These are phyloP conservation scores for Acropora yongei DNA, from an alignment of 64 coral and sea anemone species.

Conservation along the genomic window DNA sequence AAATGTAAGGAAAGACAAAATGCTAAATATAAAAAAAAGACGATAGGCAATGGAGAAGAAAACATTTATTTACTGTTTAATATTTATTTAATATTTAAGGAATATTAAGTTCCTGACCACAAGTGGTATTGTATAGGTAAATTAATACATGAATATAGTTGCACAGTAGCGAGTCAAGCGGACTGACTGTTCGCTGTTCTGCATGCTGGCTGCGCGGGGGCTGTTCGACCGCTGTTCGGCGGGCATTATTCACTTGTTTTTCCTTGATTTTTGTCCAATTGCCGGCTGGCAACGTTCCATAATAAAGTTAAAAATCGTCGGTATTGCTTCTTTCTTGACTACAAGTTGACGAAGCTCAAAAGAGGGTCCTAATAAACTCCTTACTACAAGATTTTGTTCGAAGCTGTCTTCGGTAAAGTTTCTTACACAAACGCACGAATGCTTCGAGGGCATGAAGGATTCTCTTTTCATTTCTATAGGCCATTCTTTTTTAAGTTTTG, in stretches of 20 bases:
- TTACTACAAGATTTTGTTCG: conserved; percentile 53
- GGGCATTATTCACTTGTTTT: background rate
- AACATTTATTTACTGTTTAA: too few relatives aligned
- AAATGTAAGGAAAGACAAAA: too few relatives aligned
- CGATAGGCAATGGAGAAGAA: too few relatives aligned
- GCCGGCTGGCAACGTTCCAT: background rate
- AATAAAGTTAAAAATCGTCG: conserved; percentile 50
- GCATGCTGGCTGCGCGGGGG: too few relatives aligned
- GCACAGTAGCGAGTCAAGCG: too few relatives aligned
- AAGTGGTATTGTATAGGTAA: too few relatives aligned
- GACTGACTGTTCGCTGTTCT: too few relatives aligned
- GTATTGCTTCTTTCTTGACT: conserved; percentile 6
- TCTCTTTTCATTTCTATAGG: conserved; percentile 56
- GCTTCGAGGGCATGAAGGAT: background rate
- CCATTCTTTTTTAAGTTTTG: conserved; percentile 44
- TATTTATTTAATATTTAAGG: too few relatives aligned
- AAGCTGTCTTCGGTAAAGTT: conserved; percentile 58
- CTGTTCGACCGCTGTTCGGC: background rate
- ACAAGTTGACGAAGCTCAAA: conserved; percentile 22
- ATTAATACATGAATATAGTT: too few relatives aligned
- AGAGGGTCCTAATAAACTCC: background rate
- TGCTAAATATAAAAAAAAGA: too few relatives aligned
- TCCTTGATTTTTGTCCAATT: conserved; percentile 1
- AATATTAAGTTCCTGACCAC: too few relatives aligned
- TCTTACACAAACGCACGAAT: conserved; percentile 57